Evolutionary conservation across 2,113 vertebrate species (phyloP), one percentile per base, ranked within the genome.

Genomic region (Campylomormyrus numenius): DNA sequence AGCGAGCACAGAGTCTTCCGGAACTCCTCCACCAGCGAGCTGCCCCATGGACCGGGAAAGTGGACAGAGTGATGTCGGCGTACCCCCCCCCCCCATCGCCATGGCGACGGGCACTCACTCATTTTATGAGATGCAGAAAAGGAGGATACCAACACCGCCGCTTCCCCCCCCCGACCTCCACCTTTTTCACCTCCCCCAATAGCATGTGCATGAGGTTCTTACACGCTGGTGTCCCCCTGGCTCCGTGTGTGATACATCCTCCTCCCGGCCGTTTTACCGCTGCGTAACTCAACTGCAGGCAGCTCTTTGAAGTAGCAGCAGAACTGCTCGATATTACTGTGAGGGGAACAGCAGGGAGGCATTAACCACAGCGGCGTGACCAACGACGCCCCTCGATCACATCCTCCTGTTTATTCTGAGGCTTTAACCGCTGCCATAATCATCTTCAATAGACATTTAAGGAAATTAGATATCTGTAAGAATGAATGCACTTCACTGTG

Each of bases 271-370:
- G 97, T 99, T 95, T 99, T 99, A 88, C 98, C 98, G 66, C 99
- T 99, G 93, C 98, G 96, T 88, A 99, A 94, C 91, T 98, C 97
- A 93, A 99, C 98, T 0, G 98, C 98, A 1, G 98, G 98, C 94
- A 99, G 62, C 90, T 98, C 98, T 94, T 99, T 99, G 95, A 99
- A 99, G 94, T 98, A 99, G 95, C 98, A 97, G 96, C 98, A 99
- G 93, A 99, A 99, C 96, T 98, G 97, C 88, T 98, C 95, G 92
- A 99, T 98, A 95, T 99, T 99, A 93, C 98, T 99, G 94, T 89
- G 58, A 89, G 89, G 80, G 1, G 62, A 13, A 66, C 8, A 88
- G 77, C 80, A 86, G 5, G 45, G 45, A 17, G 11, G 5, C 24
- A 8, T 85, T 48, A 27, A 11, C 15, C 89, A n/a, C 39, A 1